Base-by-base conservation (phyloP, 2,888 invertebrate genomes). In the Nymphalis polychloros region DNA sequence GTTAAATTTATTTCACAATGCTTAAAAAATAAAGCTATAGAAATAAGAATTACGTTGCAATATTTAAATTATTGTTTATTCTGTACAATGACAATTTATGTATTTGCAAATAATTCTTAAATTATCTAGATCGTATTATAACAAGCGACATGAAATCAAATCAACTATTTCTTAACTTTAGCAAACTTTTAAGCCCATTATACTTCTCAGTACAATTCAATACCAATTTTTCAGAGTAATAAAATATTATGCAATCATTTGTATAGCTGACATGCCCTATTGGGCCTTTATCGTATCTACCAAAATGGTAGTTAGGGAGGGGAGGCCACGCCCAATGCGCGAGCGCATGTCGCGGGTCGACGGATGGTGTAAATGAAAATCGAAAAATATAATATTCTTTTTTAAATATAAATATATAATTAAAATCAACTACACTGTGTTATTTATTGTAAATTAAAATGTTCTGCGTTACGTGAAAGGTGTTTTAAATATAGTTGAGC, bases 201-300 rank as follows among this genome's bases (percentile, higher is more conserved):
- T 60, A 53, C 55, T 63, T 52, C 61, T 59, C 62, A 68, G 62
- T 74, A 74, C 71, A 75, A 71, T 73, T 72, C 72, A 72, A 72
- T 75, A 72, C 67, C 68, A 69, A 61, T 68, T 72, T 74, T 72
- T 74, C 68, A 71, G 64, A 69, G 59, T 69, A 75, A 73, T 76
- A 74, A 71, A 73, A 71, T 74, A 76, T 79, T 80, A 77, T 78
- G 80, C 77, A 78, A 80, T 76, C 78, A 79, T 83, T 82, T 83
- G 80, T 83, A 78, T 81, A 78, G 77, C 76, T 79, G 79, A 80
- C 81, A 80, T 79, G 83, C 81, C 80, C 82, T 83, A 83, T 86
- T 84, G 84, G 82, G 80, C 78, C 81, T 81, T 81, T 83, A 80
- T 79, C 79, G 79, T 63, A 71, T 73, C 74, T 75, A 79, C 81